Base-by-base conservation (phyloP, 2,797 vertebrate genomes). In the Pelobates cultripes region DNA sequence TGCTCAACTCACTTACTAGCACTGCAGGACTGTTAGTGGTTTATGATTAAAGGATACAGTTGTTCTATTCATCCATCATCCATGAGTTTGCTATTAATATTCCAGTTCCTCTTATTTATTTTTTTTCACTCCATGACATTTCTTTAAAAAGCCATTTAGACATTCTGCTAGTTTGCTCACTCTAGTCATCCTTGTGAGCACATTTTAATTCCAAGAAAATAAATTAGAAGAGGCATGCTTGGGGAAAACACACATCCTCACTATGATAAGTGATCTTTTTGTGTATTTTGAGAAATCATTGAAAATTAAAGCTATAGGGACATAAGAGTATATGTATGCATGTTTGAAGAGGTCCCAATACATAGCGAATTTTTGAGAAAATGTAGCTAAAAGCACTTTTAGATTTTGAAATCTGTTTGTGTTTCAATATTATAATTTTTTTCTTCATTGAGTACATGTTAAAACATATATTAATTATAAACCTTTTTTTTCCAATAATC, bases 41-140 rank as follows among this genome's bases (percentile, higher is more conserved):
- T 88, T 90, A 87, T 90, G 89, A 88, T 90, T 91, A 92, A 92
- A 92, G 85, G 78, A 88, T 90, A 86, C 81, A 85, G 81, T 89
- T 91, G 83, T 87, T 90, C 85, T 90, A 91, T 92, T 89, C 86
- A 91, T 89, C 88, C 86, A 87, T 90, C 87, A 91, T 88, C 40
- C 80, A 86, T 73, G 83, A 89, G 75, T 89, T 91, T 86, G 64
- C 85, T 89, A 91, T 91, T 88, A 90, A 87, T 86, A 91, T 90
- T 83, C 86, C 74, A 85, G 43, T 78, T 43, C 70, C 63, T 47
- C 47, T 51, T 51, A 51, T 51, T 51, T 51, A 51, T 51, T 51
- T 51, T 70, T 74, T 14, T 71, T 40, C 61, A 69, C 73, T 3
- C 0, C 75, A 70, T 78, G 2, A 45, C 78, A 0, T 85, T 88